Percentiles rank a stretch among this genome's conserved stretches.
Conservation (phyloP, 2,888 invertebrate species). For the Napeogenes inachia region DNA sequence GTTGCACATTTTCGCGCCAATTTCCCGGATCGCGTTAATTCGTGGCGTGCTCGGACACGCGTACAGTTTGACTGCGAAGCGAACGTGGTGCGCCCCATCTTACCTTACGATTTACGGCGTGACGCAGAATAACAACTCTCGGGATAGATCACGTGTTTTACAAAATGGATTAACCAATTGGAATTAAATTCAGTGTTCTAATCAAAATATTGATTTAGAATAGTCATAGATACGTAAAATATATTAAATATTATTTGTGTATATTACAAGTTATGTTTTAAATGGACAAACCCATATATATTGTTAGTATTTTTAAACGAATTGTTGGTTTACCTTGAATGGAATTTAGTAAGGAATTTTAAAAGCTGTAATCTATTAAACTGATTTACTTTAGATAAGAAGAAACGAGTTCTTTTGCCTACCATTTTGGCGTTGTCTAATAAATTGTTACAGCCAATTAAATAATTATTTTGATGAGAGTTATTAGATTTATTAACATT, state of each 20-base stretch:
- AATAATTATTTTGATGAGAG: conserved; percentile 3
- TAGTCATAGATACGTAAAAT: too few relatives aligned
- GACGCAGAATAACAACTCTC: conserved; percentile 59
- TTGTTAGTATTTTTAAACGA: not conserved
- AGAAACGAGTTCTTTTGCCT: conserved; percentile 20
- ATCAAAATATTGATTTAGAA: too few relatives aligned
- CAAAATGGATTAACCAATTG: conserved; percentile 3
- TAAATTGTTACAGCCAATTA: conserved; percentile 1
- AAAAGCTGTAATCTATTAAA: conserved; percentile 16
- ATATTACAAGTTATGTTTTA: too few relatives aligned
- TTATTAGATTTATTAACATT: too few relatives aligned
- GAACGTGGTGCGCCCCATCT: conserved; percentile 48
- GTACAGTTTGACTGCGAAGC: conserved; percentile 61
- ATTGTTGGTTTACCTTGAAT: conserved; percentile 7
- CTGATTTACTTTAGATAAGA: conserved; percentile 19
- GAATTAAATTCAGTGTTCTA: not conserved
- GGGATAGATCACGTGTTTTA: conserved; percentile 45
- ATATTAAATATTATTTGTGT: too few relatives aligned
- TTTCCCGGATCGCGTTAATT: conserved; percentile 58
- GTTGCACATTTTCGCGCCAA: conserved; percentile 74
- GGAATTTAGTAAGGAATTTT: conserved; percentile 8
- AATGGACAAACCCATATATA: too few relatives aligned
- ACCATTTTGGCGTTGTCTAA: not conserved
- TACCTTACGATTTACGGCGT: conserved; percentile 66
- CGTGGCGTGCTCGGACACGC: conserved; percentile 54